Conservation (phyloP, 2,888 invertebrate species). For the Ophion obscuratus region DNA sequence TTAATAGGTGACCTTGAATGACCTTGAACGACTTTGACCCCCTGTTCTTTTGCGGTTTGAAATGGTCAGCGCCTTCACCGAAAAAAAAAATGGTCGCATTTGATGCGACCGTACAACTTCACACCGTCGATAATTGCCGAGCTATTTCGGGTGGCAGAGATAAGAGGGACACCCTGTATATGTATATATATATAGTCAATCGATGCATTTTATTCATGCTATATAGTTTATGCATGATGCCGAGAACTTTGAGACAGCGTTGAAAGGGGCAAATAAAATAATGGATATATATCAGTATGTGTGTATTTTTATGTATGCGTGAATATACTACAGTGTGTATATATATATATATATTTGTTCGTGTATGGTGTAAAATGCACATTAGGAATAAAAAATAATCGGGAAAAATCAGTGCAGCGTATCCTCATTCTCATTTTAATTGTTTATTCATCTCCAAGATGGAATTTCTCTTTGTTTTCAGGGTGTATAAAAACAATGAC, state of each 20-base stretch:
- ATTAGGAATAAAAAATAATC: not conserved
- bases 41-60: too few relatives aligned
- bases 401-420: not conserved
- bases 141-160: too few relatives aligned
- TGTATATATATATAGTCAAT: slow-evolving; percentile 46
- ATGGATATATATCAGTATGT: slow-evolving; percentile 36
- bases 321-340: not conserved
- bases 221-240: slow-evolving; percentile 56
- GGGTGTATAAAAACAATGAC: not conserved
- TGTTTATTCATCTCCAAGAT: not conserved
- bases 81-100: too few relatives aligned
- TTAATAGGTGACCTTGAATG: too few relatives aligned
- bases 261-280: slow-evolving; percentile 53
- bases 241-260: slow-evolving; percentile 68
- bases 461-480: not conserved
- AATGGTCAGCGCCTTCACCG: too few relatives aligned
- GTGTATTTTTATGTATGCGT: slow-evolving; percentile 1
- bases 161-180: not conserved
- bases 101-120: too few relatives aligned
- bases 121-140: too few relatives aligned
- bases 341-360: not conserved
- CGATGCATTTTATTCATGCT: slow-evolving; percentile 62
- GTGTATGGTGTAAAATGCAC: not conserved
- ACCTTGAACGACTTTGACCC: too few relatives aligned
- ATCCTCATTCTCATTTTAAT: not conserved